These are phyloP conservation scores for Notospermus geniculatus DNA, from an alignment of 1,140 invertebrate species.

Conservation along the genomic window DNA sequence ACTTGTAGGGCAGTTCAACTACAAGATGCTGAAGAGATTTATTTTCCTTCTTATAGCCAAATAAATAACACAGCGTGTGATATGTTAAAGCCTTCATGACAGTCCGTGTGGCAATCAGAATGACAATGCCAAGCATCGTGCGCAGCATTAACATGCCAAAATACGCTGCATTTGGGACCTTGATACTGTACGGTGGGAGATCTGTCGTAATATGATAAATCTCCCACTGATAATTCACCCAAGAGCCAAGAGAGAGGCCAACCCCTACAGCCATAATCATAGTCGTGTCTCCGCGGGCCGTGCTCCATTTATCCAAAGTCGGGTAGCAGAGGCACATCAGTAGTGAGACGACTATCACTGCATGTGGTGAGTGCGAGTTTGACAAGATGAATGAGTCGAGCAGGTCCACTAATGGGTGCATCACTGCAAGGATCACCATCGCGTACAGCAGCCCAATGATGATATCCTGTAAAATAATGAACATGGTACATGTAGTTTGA, in stretches of 20 bases:
- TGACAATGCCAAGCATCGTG: conserved; percentile 71
- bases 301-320: conserved; percentile 57
- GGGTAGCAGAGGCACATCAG: conserved; percentile 71
- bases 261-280: conserved; percentile 73
- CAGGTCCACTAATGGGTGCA: conserved; percentile 72
- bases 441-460: conserved; percentile 63
- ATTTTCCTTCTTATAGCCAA: conserved; percentile 61
- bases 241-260: conserved; percentile 77
- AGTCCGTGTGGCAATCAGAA: conserved; percentile 67
- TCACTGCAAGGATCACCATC: conserved; percentile 65
- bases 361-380: conserved; percentile 65
- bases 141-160: conserved; percentile 69
- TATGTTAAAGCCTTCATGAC: conserved; percentile 71
- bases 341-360: conserved; percentile 66
- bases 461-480: conserved; percentile 53
- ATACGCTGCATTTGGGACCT: conserved; percentile 73
- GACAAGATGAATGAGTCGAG: conserved; percentile 73
- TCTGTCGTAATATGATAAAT: conserved; percentile 54
- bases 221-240: conserved; percentile 78
- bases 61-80: conserved; percentile 67
- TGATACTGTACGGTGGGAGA: conserved; percentile 59
- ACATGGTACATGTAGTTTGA: too few relatives aligned
- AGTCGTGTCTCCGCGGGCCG: conserved; percentile 78
- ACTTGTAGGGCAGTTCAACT: conserved; percentile 79
- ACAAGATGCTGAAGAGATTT: conserved; percentile 37